Percentiles rank a stretch among this genome's conserved stretches.
Evolutionary conservation across 1,140 invertebrate genomes (phyloP).

Genomic region (Saccostrea cuccullata): DNA sequence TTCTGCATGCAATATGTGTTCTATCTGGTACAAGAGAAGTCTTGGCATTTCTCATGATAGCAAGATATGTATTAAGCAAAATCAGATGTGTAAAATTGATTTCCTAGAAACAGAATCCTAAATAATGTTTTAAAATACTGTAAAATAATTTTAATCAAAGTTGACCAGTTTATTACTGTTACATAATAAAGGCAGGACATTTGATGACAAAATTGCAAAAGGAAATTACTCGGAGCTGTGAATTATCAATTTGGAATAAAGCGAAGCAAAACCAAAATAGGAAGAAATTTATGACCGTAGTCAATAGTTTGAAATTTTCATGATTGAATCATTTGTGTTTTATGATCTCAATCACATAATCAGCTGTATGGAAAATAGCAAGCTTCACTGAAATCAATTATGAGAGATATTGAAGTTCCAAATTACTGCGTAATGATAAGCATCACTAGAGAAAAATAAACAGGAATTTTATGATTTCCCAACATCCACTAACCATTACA

Average conservation of each 20-base stretch:
- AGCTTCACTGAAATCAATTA: conserved; percentile 30
- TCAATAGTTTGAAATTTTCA: background rate
- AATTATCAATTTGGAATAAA: conserved; percentile 3
- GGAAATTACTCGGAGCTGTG: background rate
- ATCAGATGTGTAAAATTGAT: background rate
- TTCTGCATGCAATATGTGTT: no score
- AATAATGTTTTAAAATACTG: background rate
- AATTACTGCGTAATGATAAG: conserved; percentile 18
- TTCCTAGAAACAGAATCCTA: background rate
- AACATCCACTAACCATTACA: conserved; percentile 27
- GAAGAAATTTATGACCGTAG: conserved; percentile 2
- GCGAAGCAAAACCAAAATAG: background rate
- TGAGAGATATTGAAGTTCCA: conserved; percentile 8
- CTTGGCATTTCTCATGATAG: no score
- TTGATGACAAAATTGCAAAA: background rate
- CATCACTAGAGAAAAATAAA: conserved; percentile 12
- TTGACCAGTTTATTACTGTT: background rate
- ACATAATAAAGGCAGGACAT: background rate
- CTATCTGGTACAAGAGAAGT: no score
- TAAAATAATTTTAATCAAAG: background rate
- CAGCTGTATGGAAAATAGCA: conserved; percentile 13
- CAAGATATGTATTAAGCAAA: background rate
- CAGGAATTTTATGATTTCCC: conserved; percentile 25
- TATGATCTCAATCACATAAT: conserved; percentile 15
- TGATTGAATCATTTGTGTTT: conserved; percentile 34